Evolutionary conservation across 2,797 vertebrate species (phyloP).

Genomic region (Perodicticus potto): DNA sequence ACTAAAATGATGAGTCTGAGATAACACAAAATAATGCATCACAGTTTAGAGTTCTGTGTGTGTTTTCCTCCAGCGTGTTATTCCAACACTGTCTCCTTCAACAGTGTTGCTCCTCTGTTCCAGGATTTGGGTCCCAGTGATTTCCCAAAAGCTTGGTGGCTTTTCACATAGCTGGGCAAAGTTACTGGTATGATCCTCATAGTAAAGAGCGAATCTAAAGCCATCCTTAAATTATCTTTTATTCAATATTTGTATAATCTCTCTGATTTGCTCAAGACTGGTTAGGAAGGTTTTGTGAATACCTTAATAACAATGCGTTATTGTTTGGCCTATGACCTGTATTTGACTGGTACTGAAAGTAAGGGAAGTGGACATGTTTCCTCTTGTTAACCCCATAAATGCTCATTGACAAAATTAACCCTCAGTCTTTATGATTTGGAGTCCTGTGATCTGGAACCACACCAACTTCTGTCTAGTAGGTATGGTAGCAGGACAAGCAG

Average conservation of each 20-base stretch:
- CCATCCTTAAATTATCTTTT: neutral
- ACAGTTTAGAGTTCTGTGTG: neutral
- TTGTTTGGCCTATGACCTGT: neutral
- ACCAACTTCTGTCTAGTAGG: neutral
- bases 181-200: neutral
- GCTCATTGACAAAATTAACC: neutral
- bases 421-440: neutral
- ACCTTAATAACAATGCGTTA: neutral
- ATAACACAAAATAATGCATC: neutral
- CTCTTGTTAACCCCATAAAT: neutral
- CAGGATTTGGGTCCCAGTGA: neutral
- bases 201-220: neutral
- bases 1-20: neutral
- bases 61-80: neutral
- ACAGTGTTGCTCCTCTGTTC: neutral
- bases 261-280: neutral
- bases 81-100: no score
- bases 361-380: neutral
- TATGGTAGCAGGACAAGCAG: neutral
- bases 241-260: slow-evolving; percentile 1
- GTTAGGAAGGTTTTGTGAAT: neutral
- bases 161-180: neutral
- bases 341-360: neutral
- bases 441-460: neutral
- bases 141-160: neutral